These are phyloP conservation scores for Rhinoraja longicauda DNA, from an alignment of 2,797 vertebrate genomes.

Conservation along the genomic window DNA sequence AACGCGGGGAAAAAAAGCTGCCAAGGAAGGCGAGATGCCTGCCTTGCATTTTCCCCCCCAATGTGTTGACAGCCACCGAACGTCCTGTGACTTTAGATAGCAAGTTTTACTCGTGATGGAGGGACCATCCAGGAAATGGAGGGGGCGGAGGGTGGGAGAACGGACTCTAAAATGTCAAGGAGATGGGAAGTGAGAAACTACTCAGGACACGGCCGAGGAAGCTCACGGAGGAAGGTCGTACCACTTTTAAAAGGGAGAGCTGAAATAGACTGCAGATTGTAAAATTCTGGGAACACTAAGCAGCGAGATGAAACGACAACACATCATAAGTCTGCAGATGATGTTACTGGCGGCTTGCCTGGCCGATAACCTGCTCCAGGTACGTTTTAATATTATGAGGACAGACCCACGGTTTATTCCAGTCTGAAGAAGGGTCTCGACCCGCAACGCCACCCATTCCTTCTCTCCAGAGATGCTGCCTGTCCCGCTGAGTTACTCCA, in stretches of 20 bases:
- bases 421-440: too few species aligned
- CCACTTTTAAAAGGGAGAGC: neutral
- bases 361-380: neutral
- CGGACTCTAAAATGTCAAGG: slow-evolving; percentile 24
- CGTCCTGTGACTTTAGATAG: slow-evolving; percentile 21
- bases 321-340: neutral
- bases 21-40: neutral
- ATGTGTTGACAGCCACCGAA: slow-evolving; percentile 16
- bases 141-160: slow-evolving; percentile 46
- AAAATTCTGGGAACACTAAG: neutral
- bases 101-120: neutral
- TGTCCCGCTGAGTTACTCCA: too few species aligned
- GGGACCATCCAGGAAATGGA: slow-evolving; percentile 52
- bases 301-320: neutral
- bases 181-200: slow-evolving; percentile 28
- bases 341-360: neutral
- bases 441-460: too few species aligned
- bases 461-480: too few species aligned
- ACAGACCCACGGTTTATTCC: too few species aligned
- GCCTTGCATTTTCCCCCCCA: neutral
- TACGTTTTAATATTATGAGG: neutral
- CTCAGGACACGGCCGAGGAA: neutral
- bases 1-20: neutral
- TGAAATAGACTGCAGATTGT: neutral
- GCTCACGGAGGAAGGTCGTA: neutral